phyloP scores from a whole-genome alignment of 1,140 invertebrate species.

The Drosophila jambulina region DNA sequence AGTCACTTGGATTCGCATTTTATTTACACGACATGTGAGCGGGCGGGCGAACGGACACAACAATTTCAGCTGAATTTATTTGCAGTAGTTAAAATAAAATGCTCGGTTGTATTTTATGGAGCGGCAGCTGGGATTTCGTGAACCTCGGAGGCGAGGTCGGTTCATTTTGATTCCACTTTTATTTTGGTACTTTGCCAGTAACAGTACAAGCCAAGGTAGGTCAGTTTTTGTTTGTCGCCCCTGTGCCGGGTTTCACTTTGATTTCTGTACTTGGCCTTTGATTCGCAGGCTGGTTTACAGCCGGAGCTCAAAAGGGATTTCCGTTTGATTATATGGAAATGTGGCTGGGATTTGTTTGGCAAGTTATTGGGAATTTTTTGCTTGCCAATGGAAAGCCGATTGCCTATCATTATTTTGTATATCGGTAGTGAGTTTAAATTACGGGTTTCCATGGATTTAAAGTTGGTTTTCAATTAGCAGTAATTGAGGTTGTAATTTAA shows the following conservation, averaged over 20 bases:
- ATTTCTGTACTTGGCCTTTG: constrained; percentile 55
- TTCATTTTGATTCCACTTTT: constrained; percentile 37
- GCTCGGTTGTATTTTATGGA: constrained; percentile 74
- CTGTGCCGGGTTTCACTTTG: constrained; percentile 6
- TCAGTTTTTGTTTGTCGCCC: constrained; percentile 23
- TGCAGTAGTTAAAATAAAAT: constrained; percentile 78
- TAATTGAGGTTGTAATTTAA: neutral
- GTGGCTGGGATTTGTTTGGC: constrained; percentile 24
- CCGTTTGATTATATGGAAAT: constrained; percentile 34
- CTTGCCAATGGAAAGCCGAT: neutral
- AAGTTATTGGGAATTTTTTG: constrained; percentile 18
- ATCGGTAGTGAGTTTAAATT: neutral
- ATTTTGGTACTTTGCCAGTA: constrained; percentile 36
- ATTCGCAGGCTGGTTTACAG: constrained; percentile 45
- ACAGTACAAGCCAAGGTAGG: constrained; percentile 18
- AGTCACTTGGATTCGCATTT: constrained; percentile 78
- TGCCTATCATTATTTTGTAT: constrained; percentile 8
- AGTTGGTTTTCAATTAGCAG: neutral
- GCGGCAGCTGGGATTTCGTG: constrained; percentile 47
- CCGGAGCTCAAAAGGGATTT: constrained; percentile 32
- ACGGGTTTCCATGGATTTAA: neutral
- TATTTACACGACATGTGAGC: constrained; percentile 76
- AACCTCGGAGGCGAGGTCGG: constrained; percentile 8
- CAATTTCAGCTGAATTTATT: constrained; percentile 78
- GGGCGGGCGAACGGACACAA: constrained; percentile 43